These are phyloP conservation scores for Sinocyclocheilus anophthalmus DNA, from an alignment of 2,113 vertebrate genomes.

Conservation along the genomic window DNA sequence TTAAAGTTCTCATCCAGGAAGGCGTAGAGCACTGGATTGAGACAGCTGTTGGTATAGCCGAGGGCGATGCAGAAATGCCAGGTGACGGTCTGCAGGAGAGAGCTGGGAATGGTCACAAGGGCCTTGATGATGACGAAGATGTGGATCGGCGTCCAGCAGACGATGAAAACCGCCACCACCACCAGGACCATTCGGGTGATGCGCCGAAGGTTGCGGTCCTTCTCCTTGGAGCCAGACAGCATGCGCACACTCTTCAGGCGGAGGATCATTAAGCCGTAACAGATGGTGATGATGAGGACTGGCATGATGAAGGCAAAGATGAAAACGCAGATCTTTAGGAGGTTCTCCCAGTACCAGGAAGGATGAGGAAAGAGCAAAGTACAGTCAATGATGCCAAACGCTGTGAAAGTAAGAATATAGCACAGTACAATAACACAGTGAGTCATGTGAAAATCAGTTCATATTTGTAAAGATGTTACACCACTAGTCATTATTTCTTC, in stretches of 20 bases:
- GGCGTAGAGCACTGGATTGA: slow-evolving; percentile 97
- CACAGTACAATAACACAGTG: slow-evolving; percentile 2
- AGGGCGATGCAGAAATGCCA: slow-evolving; percentile 99
- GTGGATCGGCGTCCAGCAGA: slow-evolving; percentile 99
- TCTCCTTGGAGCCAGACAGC: slow-evolving; percentile 97
- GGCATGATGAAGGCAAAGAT: slow-evolving; percentile 99
- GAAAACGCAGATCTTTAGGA: slow-evolving; percentile 98
- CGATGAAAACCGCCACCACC: slow-evolving; percentile 95
- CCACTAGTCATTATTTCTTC: slow-evolving; percentile 3
- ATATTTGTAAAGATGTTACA: not conserved
- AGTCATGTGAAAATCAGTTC: slow-evolving; percentile 6
- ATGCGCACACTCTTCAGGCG: slow-evolving; percentile 96
- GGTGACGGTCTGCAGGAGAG: slow-evolving; percentile 91
- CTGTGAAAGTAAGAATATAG: slow-evolving; percentile 51
- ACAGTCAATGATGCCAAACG: slow-evolving; percentile 84
- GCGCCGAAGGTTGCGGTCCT: slow-evolving; percentile 93
- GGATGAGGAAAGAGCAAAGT: slow-evolving; percentile 92
- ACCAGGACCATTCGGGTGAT: slow-evolving; percentile 99
- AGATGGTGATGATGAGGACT: slow-evolving; percentile 95
- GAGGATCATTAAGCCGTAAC: slow-evolving; percentile 97
- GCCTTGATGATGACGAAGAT: slow-evolving; percentile 97
- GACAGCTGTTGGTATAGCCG: slow-evolving; percentile 98
- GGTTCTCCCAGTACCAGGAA: slow-evolving; percentile 97
- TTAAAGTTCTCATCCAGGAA: slow-evolving; percentile 99
- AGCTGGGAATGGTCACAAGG: slow-evolving; percentile 89